phyloP scores from a whole-genome alignment of 2,113 vertebrate species.

The Syngnathus floridae region DNA sequence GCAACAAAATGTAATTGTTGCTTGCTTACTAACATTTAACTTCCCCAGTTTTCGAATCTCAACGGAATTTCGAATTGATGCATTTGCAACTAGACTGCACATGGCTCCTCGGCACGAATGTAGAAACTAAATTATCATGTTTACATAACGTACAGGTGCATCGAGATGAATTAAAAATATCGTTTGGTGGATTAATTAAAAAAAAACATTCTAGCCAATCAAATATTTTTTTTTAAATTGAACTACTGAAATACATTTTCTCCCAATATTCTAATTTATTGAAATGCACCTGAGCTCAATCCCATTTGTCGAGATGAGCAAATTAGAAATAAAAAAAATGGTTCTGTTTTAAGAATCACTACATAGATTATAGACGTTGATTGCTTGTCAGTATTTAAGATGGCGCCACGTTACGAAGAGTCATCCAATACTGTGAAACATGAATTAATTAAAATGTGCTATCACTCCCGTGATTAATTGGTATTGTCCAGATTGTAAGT shows the following conservation, averaged over 20 bases:
- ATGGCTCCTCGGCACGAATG: constrained; percentile 35
- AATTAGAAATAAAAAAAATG: constrained; percentile 16
- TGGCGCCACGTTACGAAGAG: constrained; percentile 12
- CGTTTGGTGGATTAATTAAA: neutral
- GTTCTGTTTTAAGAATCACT: constrained; percentile 76
- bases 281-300: neutral
- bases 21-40: neutral
- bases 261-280: neutral
- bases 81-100: constrained; percentile 11
- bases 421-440: constrained; percentile 31
- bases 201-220: neutral
- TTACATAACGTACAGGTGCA: neutral
- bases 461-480: constrained; percentile 16
- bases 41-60: constrained; percentile 9
- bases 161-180: no score
- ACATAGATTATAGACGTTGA: constrained; percentile 6
- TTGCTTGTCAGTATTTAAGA: neutral
- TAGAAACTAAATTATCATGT: constrained; percentile 33
- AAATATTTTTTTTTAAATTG: neutral
- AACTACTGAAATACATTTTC: neutral
- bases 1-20: no score
- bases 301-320: constrained; percentile 1
- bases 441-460: neutral
- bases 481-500: constrained; percentile 16
- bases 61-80: constrained; percentile 13